These are phyloP conservation scores for Andrena cerasifolii DNA, from an alignment of 1,140 invertebrate species.

Conservation along the genomic window DNA sequence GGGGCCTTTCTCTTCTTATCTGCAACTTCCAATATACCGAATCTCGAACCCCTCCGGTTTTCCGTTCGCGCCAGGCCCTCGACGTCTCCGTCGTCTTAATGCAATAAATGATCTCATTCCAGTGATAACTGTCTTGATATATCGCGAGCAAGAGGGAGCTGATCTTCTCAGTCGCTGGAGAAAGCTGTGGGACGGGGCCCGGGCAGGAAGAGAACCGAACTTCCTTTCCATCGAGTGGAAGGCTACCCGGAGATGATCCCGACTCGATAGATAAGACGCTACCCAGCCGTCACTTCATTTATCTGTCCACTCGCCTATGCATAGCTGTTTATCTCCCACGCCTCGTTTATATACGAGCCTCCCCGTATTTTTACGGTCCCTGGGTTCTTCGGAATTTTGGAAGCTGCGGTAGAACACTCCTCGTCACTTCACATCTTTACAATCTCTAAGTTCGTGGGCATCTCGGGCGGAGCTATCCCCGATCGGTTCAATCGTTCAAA, in stretches of 20 bases:
- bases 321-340: slow-evolving; percentile 11
- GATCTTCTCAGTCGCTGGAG: slow-evolving; percentile 21
- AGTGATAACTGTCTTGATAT: slow-evolving; percentile 79
- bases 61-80: slow-evolving; percentile 53
- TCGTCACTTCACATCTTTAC: no score
- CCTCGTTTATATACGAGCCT: neutral
- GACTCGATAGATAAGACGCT: slow-evolving; percentile 49
- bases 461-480: no score
- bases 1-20: slow-evolving; percentile 72
- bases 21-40: slow-evolving; percentile 73
- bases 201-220: slow-evolving; percentile 18
- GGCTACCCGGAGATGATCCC: slow-evolving; percentile 33
- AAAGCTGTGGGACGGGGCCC: neutral
- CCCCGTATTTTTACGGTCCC: neutral
- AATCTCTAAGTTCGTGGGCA: no score
- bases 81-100: slow-evolving; percentile 66
- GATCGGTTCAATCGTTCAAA: no score
- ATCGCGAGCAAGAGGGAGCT: slow-evolving; percentile 60
- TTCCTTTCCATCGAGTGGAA: slow-evolving; percentile 31
- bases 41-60: slow-evolving; percentile 66
- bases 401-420: neutral
- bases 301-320: slow-evolving; percentile 44
- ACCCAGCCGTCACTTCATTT: slow-evolving; percentile 15
- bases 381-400: neutral
- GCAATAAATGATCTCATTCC: slow-evolving; percentile 79